Base-by-base conservation (phyloP, 2,797 vertebrate species). In the Pipistrellus kuhlii region DNA sequence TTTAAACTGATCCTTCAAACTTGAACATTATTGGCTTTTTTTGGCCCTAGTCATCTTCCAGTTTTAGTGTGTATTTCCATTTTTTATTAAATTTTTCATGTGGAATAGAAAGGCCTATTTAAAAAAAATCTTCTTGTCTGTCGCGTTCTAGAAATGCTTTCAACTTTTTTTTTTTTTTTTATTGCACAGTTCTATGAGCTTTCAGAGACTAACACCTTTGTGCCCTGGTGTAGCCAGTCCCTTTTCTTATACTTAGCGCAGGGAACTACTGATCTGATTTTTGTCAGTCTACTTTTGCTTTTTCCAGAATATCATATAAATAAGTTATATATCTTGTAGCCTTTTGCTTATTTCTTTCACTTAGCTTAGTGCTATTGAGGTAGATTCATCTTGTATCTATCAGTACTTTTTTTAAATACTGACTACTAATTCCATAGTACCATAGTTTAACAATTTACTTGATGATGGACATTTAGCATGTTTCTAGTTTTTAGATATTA, bases 331-430 rank as follows among this genome's bases (percentile, higher is more conserved):
- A 41, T 30, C 55, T 88, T 88, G 13, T 81, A 76, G 21, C 44
- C 44, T 48, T 94, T 64, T 66, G n/a, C 88, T 83, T 94, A 84
- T 69, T 94, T 72, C 25, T 88, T 66, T 46, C 44, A 46, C 44
- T 90, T 72, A 68, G 8, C 53, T 5, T 69, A 38, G 89, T 48
- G 25, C 32, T 83, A 46, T 17, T 51, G 48, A 86, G 68, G 83
- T 87, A 68, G 35, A 78, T 77, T 27, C 53, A 5, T 93, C 35
- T 46, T 85, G 62, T 8, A 46, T 44, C 27, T 68, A 32, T 91
- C 35, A 71, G 5, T 76, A 41, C 75, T 87, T 48, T 9, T 91
- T 85, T 12, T 27, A 27, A 23, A 25, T 64, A 8, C 38, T 76
- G 53, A 44, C 73, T 55, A 77, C 32, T 55, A 41, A 69, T 85